Conservation (phyloP, 2,888 invertebrate species). For the Caenorhabditis panamensis region DNA sequence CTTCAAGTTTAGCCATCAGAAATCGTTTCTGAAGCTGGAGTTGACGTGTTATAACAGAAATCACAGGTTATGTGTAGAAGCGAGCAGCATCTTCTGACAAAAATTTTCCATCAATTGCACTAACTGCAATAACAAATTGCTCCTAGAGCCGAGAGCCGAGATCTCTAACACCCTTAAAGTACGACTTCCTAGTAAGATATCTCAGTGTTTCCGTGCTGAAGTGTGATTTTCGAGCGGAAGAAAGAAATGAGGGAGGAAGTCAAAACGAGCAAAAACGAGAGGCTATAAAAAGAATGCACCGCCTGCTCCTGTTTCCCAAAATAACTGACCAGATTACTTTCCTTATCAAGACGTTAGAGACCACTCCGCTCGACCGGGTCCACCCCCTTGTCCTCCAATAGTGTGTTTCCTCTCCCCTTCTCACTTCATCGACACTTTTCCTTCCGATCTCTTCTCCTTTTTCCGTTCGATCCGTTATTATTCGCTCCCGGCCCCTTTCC, state of each 20-base stretch:
- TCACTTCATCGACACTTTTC: conserved; percentile 7
- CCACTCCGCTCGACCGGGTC: no score
- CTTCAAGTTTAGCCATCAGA: neutral
- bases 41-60: neutral
- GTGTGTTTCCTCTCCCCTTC: neutral
- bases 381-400: neutral
- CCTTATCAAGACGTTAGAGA: neutral
- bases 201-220: no score
- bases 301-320: neutral
- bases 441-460: conserved; percentile 24
- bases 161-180: no score
- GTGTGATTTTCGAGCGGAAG: conserved; percentile 12
- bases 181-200: no score
- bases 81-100: no score
- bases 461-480: conserved; percentile 56
- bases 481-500: no score
- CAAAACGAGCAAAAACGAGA: no score
- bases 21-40: neutral
- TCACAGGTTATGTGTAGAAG: no score
- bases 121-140: no score
- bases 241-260: neutral
- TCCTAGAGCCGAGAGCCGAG: no score
- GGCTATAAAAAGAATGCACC: neutral
- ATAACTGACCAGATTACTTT: neutral
- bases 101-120: no score